Evolutionary conservation across 2,113 vertebrate genomes (phyloP).

Genomic region (Lota lota): DNA sequence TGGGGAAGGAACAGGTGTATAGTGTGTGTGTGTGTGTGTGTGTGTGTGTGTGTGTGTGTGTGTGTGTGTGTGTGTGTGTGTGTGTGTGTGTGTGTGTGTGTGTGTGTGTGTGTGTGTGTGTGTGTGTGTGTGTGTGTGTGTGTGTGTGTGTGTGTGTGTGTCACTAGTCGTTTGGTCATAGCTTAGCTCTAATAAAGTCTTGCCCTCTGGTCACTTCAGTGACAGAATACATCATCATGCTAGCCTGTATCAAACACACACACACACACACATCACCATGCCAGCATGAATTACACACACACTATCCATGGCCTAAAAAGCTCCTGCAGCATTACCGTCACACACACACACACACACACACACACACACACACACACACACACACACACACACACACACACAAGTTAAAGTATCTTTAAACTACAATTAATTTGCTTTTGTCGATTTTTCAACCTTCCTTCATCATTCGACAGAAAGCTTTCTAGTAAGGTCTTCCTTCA

Average conservation of each 20-base stretch:
- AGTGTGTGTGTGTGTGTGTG: background rate
- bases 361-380: background rate
- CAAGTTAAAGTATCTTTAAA: background rate
- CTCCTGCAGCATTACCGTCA: conserved; percentile 58
- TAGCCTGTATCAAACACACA: conserved; percentile 49
- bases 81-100: conserved; percentile 7
- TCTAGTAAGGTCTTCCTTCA: no score
- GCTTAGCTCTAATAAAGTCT: conserved; percentile 44
- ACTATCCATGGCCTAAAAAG: conserved; percentile 63
- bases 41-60: conserved; percentile 1
- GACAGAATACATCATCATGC: conserved; percentile 86
- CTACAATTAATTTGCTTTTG: no score
- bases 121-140: conserved; percentile 1
- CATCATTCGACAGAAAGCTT: no score
- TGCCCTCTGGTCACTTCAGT: conserved; percentile 76
- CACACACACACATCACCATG: conserved; percentile 34
- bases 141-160: conserved; percentile 30
- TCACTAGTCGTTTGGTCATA: conserved; percentile 56
- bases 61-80: conserved; percentile 2
- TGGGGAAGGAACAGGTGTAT: no score
- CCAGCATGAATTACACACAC: conserved; percentile 57
- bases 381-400: conserved; percentile 38
- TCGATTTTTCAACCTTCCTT: no score
- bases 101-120: conserved; percentile 18
- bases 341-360: conserved; percentile 16